Base-by-base conservation (phyloP, 2,888 invertebrate species). In the Eucriotettix oculatus region DNA sequence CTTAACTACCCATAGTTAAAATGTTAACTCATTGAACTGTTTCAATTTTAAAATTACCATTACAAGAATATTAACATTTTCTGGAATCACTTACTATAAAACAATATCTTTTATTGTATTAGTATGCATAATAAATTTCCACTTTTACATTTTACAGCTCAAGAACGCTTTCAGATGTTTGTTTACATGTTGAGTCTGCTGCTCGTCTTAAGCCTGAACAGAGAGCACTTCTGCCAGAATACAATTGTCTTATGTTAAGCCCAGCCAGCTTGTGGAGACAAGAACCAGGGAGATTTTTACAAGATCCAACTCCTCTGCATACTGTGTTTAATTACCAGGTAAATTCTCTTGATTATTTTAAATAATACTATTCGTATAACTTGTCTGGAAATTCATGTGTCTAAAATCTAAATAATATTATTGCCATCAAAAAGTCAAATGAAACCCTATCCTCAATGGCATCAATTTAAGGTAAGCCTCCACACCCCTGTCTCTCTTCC, bases 221-320 rank as follows among this genome's bases (percentile, higher is more conserved):
- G 56, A 57, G 58, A 11, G 57, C 76, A 58, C 79, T 90, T 60
- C 78, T 97, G 64, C 96, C 97, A 0, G 90, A 95, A 71, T 96
- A 92, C 72, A 89, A 86, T 71, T 97, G 97, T 73, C 79, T 97
- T 41, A 76, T 93, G 52, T 75, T 97, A 10, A 96, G 96, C 1
- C 97, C 96, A 0, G 94, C 93, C 10, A 94, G 92, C 76, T 79
- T 97, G 61, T 97, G 97, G 97, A 85, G 86, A 66, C 87, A 90
- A 71, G 88, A 88, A 71, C 76, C 84, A 42, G 84, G 87, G 68
- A 78, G 83, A 53, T 94, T 90, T 71, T 82, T 85, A 58, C 78
- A 85, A 64, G 93, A 94, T 71, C 79, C 83, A 12, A 86, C 88
- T 69, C 82, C 93, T 65, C 78, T 92, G 64, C 84, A 81, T 66